Base-by-base conservation (phyloP, 2,113 vertebrate genomes). In the Azemiops feae region DNA sequence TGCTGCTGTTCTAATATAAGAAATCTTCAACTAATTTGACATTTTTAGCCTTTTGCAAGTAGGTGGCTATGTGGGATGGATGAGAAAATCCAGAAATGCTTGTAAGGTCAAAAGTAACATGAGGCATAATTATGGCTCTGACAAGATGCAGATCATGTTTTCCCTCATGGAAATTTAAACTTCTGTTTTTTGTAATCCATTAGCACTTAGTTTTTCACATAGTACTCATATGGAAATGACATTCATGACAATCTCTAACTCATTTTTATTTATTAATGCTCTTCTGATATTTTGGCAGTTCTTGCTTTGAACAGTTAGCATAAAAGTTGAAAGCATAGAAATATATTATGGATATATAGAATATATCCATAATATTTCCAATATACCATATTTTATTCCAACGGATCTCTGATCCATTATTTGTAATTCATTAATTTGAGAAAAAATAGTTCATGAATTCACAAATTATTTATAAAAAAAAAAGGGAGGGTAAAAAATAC, bases 11-110 rank as follows among this genome's bases (percentile, higher is more conserved):
- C 45, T 60, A 92, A 85, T 58, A 85, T 45, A 39, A 69, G 53
- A 86, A 93, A 88, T 86, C 16, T 22, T 52, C 11, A n/a, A 34
- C 53, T 30, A 89, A 89, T 50, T 53, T 47, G 30, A 34, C 91
- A 85, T 58, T 91, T 90, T 90, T n/a, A 57, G 89, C 1, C 7
- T 58, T 57, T 89, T 92, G 27, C 81, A 50, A 43, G 22, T 55
- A 30, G 88, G 85, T 91, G 54, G 50, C 45, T 87, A 57, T 39
- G 9, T 58, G 43, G 85, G 74, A 87, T 53, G 53, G 69, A 3
- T 89, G 54, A 55, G 91, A 92, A 53, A 94, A 89, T 90, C 74
- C 47, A 8, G 60, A 93, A 23, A 86, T 92, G 27, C 90, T 47
- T 87, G 90, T 93, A 30, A 12, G 87, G 8, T 34, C 87, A 88